Evolutionary conservation across 2,888 invertebrate genomes (phyloP).

Genomic region (Strigamia crassipes): DNA sequence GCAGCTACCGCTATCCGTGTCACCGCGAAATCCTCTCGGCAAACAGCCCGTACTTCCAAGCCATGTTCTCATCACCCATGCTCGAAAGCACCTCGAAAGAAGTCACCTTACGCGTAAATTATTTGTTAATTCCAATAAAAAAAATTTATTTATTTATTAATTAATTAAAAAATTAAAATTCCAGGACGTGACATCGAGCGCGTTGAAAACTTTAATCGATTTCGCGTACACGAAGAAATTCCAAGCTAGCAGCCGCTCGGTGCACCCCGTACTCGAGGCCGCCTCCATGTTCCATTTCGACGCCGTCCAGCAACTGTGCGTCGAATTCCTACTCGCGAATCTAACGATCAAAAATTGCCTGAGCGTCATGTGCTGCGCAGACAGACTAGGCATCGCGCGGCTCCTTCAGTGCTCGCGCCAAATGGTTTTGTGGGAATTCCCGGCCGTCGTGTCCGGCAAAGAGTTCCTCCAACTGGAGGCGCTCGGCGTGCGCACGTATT

Average conservation of each 20-base stretch:
- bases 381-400: slow-evolving; percentile 50
- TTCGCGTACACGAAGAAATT: slow-evolving; percentile 50
- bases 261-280: slow-evolving; percentile 47
- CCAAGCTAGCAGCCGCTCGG: slow-evolving; percentile 24
- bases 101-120: no score
- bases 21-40: no score
- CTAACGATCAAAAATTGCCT: slow-evolving; percentile 52
- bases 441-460: slow-evolving; percentile 49
- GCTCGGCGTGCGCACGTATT: slow-evolving; percentile 40
- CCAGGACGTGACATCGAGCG: slow-evolving; percentile 59
- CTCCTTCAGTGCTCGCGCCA: slow-evolving; percentile 51
- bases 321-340: slow-evolving; percentile 52
- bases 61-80: no score
- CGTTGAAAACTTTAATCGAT: slow-evolving; percentile 58
- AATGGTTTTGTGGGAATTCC: slow-evolving; percentile 53
- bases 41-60: no score
- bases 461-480: slow-evolving; percentile 51
- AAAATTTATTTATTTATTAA: no score
- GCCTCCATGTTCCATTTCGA: slow-evolving; percentile 57
- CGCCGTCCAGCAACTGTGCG: slow-evolving; percentile 54
- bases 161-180: background rate
- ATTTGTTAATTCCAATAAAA: no score
- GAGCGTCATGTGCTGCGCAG: slow-evolving; percentile 51
- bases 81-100: no score
- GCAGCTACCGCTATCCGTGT: no score